phyloP scores from a whole-genome alignment of 2,888 invertebrate genomes.

The Ichneumoninae sp. region DNA sequence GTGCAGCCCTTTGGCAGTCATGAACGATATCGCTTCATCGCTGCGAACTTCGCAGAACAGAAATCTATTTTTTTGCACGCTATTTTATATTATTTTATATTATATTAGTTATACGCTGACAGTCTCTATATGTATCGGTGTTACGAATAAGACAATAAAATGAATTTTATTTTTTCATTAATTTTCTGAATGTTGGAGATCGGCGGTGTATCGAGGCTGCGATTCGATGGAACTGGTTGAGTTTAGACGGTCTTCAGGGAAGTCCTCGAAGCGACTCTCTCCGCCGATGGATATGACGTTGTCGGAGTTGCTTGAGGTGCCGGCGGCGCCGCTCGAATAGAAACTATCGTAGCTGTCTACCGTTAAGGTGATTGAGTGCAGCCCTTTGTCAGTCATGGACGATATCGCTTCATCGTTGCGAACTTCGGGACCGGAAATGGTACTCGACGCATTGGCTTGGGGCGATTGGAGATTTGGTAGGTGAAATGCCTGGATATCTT shows the following conservation, averaged over 20 bases:
- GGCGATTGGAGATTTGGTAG: background rate
- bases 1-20: background rate
- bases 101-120: background rate
- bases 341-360: constrained; percentile 62
- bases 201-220: background rate
- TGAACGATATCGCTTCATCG: too few relatives aligned
- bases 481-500: background rate
- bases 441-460: background rate
- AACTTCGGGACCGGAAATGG: background rate
- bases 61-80: background rate
- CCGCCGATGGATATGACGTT: constrained; percentile 51
- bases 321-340: constrained; percentile 29
- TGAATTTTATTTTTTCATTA: constrained; percentile 35
- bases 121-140: background rate
- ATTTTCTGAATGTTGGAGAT: background rate
- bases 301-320: constrained; percentile 40
- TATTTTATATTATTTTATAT: background rate
- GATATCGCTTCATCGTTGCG: background rate
- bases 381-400: background rate
- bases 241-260: constrained; percentile 49
- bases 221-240: background rate
- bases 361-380: constrained; percentile 7
- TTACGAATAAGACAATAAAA: constrained; percentile 29
- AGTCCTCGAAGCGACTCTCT: constrained; percentile 70
- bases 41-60: background rate